Percentiles rank a stretch among this genome's conserved stretches.
Conservation (phyloP, 2,797 vertebrate species). For the Cyprinella venusta region DNA sequence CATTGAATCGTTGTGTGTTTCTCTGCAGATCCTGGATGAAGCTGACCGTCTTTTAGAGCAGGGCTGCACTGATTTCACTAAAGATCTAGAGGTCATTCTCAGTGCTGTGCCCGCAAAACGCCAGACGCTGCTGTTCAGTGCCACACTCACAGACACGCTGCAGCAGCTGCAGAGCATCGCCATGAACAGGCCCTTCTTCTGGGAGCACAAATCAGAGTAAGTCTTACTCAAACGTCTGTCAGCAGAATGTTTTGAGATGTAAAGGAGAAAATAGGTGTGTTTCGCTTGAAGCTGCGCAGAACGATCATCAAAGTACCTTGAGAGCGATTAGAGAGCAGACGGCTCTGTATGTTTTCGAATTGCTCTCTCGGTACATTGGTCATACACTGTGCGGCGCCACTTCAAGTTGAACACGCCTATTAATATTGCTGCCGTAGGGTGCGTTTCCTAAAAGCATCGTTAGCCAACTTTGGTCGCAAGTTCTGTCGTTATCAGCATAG, state of each 20-base stretch:
- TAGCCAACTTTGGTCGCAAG: no score
- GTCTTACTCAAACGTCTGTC: conserved; percentile 41
- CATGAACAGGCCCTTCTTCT: conserved; percentile 92
- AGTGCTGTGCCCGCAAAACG: conserved; percentile 77
- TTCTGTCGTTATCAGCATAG: no score
- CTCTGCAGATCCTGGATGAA: conserved; percentile 89
- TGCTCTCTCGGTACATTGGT: no score
- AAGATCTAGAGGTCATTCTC: conserved; percentile 91
- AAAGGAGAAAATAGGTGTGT: not conserved
- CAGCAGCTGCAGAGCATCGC: conserved; percentile 86
- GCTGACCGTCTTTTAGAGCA: conserved; percentile 93
- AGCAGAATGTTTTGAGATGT: not conserved
- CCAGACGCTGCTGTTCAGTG: conserved; percentile 94
- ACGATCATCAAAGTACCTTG: no score
- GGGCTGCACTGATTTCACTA: conserved; percentile 90
- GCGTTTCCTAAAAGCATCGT: no score
- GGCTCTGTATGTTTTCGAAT: no score
- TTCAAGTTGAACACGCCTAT: no score
- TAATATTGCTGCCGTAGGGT: no score
- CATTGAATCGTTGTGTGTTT: not conserved
- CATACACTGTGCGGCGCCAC: no score
- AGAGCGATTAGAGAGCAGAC: no score
- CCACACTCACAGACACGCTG: conserved; percentile 90
- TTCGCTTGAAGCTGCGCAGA: no score
- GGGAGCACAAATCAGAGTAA: conserved; percentile 90